Base-by-base conservation (phyloP, 2,113 vertebrate genomes). In the Scophthalmus maximus region DNA sequence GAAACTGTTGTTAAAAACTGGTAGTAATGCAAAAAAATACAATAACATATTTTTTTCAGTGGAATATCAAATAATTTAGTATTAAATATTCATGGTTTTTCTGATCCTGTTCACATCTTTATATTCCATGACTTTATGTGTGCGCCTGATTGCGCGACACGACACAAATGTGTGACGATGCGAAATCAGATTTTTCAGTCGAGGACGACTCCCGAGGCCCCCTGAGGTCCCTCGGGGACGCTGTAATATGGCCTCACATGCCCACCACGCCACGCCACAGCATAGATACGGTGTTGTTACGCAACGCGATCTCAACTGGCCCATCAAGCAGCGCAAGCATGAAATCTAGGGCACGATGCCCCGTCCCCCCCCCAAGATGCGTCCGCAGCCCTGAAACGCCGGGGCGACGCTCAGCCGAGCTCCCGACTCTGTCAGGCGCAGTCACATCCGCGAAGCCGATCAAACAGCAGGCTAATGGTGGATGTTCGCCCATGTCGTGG, bases 261-360 rank as follows among this genome's bases (percentile, higher is more conserved):
- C 68, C 81, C 73, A 73, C 80, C 78, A 76, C 78, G 78, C 76
- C 75, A 81, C 73, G 71, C 80, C 78, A 76, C 78, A 79, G 78
- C 75, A 81, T 83, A 82, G 88, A 89, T 85, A 71, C 34, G 73
- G 58, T 77, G 74, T 65, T 32, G 65, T 92, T 87, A 91, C 73
- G 87, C 81, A 91, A 93, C 56, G 59, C 14, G 74, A 89, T 87
- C 79, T 51, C 34, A 66, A 60, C 83, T 82, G 87, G 83, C 80
- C 85, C 82, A 89, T 88, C 88, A 91, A 89, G 69, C 79, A 73
- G 84, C 76, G 83, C 83, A 78, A 81, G 87, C 81, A 59, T 90
- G 76, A 91, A 92, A 92, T 92, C 70, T 89, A 78, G 89, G 84
- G 79, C 89, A 87, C 77, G 77, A 76, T 8, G 79, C 72, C 73